phyloP scores from a whole-genome alignment of 2,113 vertebrate species.

The Aptenodytes forsteri region DNA sequence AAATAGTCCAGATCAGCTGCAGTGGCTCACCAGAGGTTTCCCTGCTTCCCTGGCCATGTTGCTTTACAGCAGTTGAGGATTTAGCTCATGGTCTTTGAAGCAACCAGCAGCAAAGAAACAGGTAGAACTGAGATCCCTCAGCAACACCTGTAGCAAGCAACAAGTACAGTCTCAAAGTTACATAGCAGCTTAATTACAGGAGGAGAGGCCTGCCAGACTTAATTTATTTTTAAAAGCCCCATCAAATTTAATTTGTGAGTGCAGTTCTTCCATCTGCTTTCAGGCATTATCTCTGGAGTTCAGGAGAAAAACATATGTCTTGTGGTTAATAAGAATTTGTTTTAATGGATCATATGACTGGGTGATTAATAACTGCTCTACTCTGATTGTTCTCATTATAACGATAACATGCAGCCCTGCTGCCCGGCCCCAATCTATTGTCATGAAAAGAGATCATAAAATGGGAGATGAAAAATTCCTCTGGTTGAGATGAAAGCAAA shows the following conservation, averaged over 20 bases:
- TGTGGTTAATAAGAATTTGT: constrained; percentile 65
- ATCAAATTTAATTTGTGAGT: constrained; percentile 58
- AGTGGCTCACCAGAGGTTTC: background rate
- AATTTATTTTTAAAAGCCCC: constrained; percentile 65
- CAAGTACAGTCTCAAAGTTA: background rate
- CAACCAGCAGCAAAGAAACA: background rate
- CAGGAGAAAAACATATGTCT: constrained; percentile 68
- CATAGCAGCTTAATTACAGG: constrained; percentile 25
- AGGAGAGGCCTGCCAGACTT: constrained; percentile 35
- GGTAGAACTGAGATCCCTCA: background rate
- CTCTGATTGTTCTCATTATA: constrained; percentile 66
- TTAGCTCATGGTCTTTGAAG: background rate
- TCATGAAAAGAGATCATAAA: constrained; percentile 33
- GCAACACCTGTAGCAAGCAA: background rate
- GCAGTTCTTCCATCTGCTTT: constrained; percentile 59
- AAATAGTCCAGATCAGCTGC: background rate
- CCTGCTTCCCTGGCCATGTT: background rate
- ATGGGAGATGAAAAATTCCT: constrained; percentile 61
- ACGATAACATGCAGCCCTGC: constrained; percentile 5
- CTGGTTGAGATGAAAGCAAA: constrained; percentile 68
- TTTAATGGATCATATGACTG: constrained; percentile 65
- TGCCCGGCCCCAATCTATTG: constrained; percentile 10
- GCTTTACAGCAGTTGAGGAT: background rate
- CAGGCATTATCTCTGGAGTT: constrained; percentile 68
- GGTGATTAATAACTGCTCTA: constrained; percentile 65